A percentile compares a stretch with the other conserved stretches of the same genome.
phyloP scores from a whole-genome alignment of 1,140 invertebrate genomes.

The Chelonus insularis region DNA sequence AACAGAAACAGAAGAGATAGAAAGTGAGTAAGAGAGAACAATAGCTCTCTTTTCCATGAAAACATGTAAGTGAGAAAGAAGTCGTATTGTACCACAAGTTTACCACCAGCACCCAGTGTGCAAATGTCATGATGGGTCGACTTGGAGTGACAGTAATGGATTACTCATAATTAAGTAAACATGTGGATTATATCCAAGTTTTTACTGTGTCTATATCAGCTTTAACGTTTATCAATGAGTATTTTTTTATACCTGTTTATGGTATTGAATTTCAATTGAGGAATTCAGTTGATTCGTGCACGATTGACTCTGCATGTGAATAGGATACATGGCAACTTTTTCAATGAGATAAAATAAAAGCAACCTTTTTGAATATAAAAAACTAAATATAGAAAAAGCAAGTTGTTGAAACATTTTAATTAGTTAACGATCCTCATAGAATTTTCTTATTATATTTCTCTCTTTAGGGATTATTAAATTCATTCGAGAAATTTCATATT shows the following conservation, averaged over 20 bases:
- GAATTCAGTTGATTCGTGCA: too few species aligned
- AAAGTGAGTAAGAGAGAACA: neutral
- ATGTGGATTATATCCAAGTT: slow-evolving; percentile 28
- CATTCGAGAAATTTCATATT: neutral
- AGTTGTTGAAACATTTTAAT: slow-evolving; percentile 2
- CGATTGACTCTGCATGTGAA: too few species aligned
- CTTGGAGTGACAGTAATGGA: slow-evolving; percentile 37
- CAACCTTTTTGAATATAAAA: neutral
- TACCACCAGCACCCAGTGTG: neutral
- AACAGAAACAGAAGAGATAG: neutral
- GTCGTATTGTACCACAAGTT: neutral
- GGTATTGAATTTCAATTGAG: too few species aligned
- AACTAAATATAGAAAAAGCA: neutral
- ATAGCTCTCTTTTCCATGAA: neutral
- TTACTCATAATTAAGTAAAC: slow-evolving; percentile 50
- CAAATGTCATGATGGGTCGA: slow-evolving; percentile 20
- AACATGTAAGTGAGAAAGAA: neutral
- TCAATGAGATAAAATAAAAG: too few species aligned
- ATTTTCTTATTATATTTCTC: neutral
- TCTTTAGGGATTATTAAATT: slow-evolving; percentile 13
- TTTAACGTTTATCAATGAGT: neutral
- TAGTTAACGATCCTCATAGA: neutral
- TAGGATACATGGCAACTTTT: too few species aligned
- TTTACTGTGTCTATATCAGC: neutral
- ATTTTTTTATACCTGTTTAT: neutral